Evolutionary conservation across 2,113 vertebrate genomes (phyloP).

Genomic region (Meriones unguiculatus): DNA sequence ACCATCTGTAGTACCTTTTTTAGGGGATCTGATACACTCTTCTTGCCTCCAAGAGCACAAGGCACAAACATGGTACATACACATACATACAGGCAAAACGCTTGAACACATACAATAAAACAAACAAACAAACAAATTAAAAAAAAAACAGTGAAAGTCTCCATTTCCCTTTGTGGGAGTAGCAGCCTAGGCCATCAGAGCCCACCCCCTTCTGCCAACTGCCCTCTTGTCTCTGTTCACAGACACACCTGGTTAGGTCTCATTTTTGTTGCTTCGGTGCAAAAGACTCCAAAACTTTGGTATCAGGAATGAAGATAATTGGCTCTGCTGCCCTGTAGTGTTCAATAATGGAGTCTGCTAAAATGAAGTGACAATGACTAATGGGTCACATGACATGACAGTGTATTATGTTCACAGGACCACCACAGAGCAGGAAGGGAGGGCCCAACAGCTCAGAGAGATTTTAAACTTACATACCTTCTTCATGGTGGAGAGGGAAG

Average conservation of each 20-base stretch:
- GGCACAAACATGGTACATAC: background rate
- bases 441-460: fast-evolving
- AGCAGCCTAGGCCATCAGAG: background rate
- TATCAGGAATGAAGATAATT: background rate
- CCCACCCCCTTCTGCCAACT: background rate
- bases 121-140: background rate
- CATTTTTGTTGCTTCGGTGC: background rate
- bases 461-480: background rate
- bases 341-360: background rate
- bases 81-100: background rate
- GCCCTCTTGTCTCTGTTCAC: background rate
- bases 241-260: background rate
- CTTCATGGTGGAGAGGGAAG: background rate
- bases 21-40: background rate
- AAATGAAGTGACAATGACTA: background rate
- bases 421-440: background rate
- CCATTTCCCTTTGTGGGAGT: background rate
- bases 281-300: background rate
- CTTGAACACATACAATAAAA: background rate
- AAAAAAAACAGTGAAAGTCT: background rate
- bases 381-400: background rate
- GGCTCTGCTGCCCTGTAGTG: background rate
- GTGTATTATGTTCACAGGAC: background rate
- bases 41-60: background rate
- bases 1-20: background rate